These are phyloP conservation scores for Charadrius vociferus DNA, from an alignment of 2,113 vertebrate genomes.

Conservation along the genomic window DNA sequence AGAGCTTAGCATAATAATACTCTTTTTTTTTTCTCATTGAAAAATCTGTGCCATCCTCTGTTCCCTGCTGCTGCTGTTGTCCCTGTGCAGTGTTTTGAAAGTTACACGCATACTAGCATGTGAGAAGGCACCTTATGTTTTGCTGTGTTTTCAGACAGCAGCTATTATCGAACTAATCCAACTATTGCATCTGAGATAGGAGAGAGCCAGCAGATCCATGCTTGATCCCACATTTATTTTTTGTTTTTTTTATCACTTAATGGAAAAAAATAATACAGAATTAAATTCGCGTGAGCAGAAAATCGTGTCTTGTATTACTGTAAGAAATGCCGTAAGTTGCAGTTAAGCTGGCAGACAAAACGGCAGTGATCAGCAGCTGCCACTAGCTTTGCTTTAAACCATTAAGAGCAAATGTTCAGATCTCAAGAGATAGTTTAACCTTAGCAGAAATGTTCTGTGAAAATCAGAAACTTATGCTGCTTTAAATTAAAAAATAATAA, in stretches of 20 bases:
- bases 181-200: background rate
- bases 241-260: background rate
- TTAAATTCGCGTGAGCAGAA: background rate
- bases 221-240: background rate
- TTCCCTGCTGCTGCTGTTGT: background rate
- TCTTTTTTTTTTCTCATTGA: background rate
- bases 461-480: background rate
- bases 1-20: background rate
- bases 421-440: background rate
- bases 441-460: background rate
- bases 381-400: background rate
- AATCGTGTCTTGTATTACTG: accelerated
- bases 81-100: background rate
- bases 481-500: background rate
- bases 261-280: background rate
- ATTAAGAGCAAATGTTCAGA: background rate
- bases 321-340: background rate
- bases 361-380: background rate
- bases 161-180: background rate
- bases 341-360: background rate
- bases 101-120: background rate
- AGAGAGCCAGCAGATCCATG: background rate
- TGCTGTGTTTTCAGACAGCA: background rate
- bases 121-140: background rate
- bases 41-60: background rate